Base-by-base conservation (phyloP, 2,797 vertebrate species). In the Nasua narica region DNA sequence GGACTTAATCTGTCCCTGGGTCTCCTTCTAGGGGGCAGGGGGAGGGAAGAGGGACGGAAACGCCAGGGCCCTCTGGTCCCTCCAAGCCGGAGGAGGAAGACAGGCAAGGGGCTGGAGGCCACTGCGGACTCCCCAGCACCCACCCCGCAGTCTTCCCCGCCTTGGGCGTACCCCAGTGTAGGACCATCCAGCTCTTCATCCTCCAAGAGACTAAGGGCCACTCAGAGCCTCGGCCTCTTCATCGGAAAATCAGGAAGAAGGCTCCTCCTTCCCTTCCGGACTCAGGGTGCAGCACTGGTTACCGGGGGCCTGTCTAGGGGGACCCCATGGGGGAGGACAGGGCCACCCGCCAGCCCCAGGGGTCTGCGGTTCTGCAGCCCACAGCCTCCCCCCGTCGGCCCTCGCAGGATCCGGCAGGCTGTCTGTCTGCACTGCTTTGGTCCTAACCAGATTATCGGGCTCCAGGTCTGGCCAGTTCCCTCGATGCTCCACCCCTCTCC, bases 361-460 rank as follows among this genome's bases (percentile, higher is more conserved):
- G 62, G 62, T 62, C 4, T 15, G 7, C 3, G 21, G 16, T 2
- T 16, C 69, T 1, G n/a, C 19, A 67, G 77, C 62, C 56, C 0
- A 5, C 14, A 77, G 85, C 52, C 67, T 74, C 62, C 60, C 72
- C 23, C 62, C 46, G 0, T 5, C 0, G 0, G 19, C 58, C 32
- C 76, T 18, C 65, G 37, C 62, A 40, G 92, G 70, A 46, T 14
- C 1, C 4, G 25, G 40, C 78, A 40, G 40, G 72, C 83, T 14
- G 19, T 5, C 60, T 46, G 15, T 81, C 93, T 32, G 50, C 23
- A 10, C 27, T 12, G 72, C 56, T 15, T 35, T 9, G 7, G 90
- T 6, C 21, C 40, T 95, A 88, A 97, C 52, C 43, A 13, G 13
- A 94, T 94, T 65, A 93, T 93, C 94, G 90, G 87, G 84, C 91